These are phyloP conservation scores for Rana temporaria DNA, from an alignment of 2,113 vertebrate genomes.

Conservation along the genomic window DNA sequence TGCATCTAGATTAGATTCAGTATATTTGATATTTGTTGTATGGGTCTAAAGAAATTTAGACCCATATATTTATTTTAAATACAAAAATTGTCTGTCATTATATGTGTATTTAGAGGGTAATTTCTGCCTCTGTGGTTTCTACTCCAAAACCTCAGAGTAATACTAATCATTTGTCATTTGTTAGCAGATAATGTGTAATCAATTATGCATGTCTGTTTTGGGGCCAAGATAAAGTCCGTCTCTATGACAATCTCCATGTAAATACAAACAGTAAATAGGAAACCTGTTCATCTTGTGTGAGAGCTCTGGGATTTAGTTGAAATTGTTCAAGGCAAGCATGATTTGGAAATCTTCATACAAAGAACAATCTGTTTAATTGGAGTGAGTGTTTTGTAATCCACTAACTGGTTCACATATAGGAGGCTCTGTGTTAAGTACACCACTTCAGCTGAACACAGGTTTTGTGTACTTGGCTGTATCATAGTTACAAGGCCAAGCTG, in stretches of 20 bases:
- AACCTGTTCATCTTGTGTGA: constrained; percentile 6
- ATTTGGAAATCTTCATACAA: constrained; percentile 7
- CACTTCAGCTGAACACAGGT: constrained; percentile 18
- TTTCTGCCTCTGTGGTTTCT: too few relatives aligned
- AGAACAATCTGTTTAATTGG: constrained; percentile 47
- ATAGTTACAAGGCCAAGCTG: constrained; percentile 31
- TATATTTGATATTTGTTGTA: too few relatives aligned
- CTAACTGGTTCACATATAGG: constrained; percentile 14
- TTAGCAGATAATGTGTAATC: not conserved
- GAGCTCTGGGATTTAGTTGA: not conserved
- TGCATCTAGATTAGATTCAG: too few relatives aligned
- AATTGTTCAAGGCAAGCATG: not conserved
- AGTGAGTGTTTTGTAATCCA: constrained; percentile 12
- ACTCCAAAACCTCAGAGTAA: too few relatives aligned
- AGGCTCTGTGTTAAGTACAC: constrained; percentile 12
- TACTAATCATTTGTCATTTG: not conserved
- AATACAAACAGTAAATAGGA: constrained; percentile 31
- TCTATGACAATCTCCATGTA: constrained; percentile 28
- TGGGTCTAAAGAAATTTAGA: too few relatives aligned
- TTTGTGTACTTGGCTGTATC: constrained; percentile 36
- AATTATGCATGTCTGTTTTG: not conserved
- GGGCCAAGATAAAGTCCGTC: constrained; percentile 8
- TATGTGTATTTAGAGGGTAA: too few relatives aligned
- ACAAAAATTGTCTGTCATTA: too few relatives aligned
- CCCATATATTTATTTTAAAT: too few relatives aligned